Percentiles rank a stretch among this genome's conserved stretches.
phyloP scores from a whole-genome alignment of 2,797 vertebrate genomes.

The Aldrovandia affinis region DNA sequence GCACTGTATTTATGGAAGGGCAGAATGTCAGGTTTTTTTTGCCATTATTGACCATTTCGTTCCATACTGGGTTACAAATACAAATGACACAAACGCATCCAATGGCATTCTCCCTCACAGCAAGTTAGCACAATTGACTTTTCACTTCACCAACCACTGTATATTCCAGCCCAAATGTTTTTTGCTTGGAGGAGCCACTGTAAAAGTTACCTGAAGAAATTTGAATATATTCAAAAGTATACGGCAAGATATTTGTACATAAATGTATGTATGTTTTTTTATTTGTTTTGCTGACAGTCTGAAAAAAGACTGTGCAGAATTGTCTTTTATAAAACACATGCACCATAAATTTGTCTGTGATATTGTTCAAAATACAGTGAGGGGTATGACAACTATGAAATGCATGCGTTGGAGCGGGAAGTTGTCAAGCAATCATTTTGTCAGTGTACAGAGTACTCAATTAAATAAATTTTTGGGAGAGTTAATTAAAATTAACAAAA shows the following conservation, averaged over 20 bases:
- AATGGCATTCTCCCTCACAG: too few species aligned
- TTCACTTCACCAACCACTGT: neutral
- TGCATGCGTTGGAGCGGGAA: too few species aligned
- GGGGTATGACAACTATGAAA: too few species aligned
- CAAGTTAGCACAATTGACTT: neutral
- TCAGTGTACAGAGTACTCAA: too few species aligned
- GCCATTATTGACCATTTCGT: neutral
- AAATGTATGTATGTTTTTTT: neutral
- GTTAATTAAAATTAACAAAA: too few species aligned
- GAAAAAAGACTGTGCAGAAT: neutral
- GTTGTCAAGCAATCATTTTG: too few species aligned
- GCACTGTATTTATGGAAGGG: neutral
- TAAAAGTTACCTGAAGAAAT: neutral
- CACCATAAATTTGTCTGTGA: neutral
- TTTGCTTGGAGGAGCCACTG: neutral
- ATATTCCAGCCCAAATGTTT: neutral
- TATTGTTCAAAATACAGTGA: too few species aligned
- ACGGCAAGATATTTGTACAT: neutral
- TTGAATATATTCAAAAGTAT: neutral
- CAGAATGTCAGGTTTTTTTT: neutral
- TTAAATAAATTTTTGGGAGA: too few species aligned
- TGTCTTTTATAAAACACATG: neutral
- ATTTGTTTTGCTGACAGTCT: neutral
- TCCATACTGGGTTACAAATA: neutral
- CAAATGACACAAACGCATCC: too few species aligned